Evolutionary conservation across 2,888 invertebrate genomes (phyloP).

Genomic region (Drosophila anomalata): DNA sequence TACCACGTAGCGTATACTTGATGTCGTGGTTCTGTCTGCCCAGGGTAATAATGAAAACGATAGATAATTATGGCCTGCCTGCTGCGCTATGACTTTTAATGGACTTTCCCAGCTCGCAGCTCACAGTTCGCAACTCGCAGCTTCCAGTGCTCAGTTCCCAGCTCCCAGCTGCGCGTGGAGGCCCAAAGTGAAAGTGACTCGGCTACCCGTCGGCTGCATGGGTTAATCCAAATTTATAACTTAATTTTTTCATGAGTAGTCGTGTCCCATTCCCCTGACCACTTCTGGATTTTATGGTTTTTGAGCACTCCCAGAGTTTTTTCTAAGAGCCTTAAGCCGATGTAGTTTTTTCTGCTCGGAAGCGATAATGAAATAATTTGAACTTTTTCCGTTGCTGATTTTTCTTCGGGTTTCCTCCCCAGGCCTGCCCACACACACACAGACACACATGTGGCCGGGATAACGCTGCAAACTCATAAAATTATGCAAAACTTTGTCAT

Average conservation of each 20-base stretch:
- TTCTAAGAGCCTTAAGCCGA: conserved; percentile 33
- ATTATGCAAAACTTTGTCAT: conserved; percentile 79
- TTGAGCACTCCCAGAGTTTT: conserved; percentile 32
- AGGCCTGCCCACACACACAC: conserved; percentile 12
- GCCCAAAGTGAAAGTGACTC: conserved; percentile 33
- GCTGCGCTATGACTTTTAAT: conserved; percentile 69
- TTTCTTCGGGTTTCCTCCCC: conserved; percentile 47
- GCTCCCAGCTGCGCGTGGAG: conserved; percentile 8
- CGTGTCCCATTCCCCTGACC: conserved; percentile 38
- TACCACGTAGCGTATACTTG: conserved; percentile 51
- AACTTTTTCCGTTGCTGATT: conserved; percentile 58
- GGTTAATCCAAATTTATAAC: conserved; percentile 80
- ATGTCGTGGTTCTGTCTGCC: conserved; percentile 28
- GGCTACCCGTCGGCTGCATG: conserved; percentile 46
- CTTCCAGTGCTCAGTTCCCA: conserved; percentile 16
- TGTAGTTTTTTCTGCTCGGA: conserved; percentile 57
- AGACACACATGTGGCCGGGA: conserved; percentile 27
- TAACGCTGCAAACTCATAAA: conserved; percentile 67
- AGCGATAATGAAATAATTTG: conserved; percentile 81
- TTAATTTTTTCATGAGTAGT: conserved; percentile 60
- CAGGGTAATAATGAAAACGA: conserved; percentile 69
- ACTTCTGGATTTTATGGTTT: conserved; percentile 48
- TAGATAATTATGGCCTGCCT: conserved; percentile 70
- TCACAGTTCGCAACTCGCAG: not conserved
- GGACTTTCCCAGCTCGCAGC: conserved; percentile 54